Conservation (phyloP, 2,888 invertebrate genomes). For the Portevinia maculata region DNA sequence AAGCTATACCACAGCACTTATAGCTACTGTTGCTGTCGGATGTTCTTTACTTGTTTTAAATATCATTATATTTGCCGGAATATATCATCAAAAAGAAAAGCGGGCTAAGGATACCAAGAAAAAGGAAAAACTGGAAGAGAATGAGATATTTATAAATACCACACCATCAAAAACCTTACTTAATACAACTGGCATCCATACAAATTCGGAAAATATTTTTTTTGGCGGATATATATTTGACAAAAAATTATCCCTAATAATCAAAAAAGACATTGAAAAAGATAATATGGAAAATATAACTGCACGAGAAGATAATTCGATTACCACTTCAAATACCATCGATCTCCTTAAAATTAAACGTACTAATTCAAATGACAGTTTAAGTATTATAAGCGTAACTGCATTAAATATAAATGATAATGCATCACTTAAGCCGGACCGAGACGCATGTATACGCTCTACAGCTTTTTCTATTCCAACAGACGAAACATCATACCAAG, state of each 20-base stretch:
- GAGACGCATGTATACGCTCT: constrained; percentile 79
- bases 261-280: constrained; percentile 51
- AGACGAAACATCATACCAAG: constrained; percentile 80
- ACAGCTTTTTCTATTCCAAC: constrained; percentile 16
- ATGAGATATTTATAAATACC: constrained; percentile 78
- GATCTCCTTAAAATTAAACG: constrained; percentile 80
- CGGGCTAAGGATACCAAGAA: constrained; percentile 87
- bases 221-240: constrained; percentile 88
- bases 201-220: constrained; percentile 47
- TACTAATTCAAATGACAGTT: constrained; percentile 55
- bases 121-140: constrained; percentile 88
- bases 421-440: constrained; percentile 75
- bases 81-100: constrained; percentile 91
- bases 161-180: constrained; percentile 32
- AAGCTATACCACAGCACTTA: constrained; percentile 93
- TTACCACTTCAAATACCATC: constrained; percentile 78
- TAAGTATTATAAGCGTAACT: constrained; percentile 3
- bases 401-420: constrained; percentile 7
- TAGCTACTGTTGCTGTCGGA: constrained; percentile 93
- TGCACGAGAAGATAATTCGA: constrained; percentile 76
- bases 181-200: constrained; percentile 7
- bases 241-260: constrained; percentile 84
- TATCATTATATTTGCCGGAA: constrained; percentile 93
- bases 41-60: constrained; percentile 92
- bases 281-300: constrained; percentile 9